Base-by-base conservation (phyloP, 1,140 invertebrate genomes). In the Eubasilissa regina region DNA sequence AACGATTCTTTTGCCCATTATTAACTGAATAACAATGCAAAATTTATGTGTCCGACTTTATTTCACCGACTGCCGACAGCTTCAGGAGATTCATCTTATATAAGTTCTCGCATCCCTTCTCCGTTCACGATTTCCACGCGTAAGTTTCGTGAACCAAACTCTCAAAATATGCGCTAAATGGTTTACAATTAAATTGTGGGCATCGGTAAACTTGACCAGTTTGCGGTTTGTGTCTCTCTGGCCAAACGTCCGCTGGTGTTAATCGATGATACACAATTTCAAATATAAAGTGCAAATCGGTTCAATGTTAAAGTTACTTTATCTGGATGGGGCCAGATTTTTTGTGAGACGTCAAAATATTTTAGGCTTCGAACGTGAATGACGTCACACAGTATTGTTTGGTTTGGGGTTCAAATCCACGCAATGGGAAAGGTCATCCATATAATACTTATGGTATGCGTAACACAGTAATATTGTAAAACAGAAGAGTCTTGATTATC, bases 81-180 rank as follows among this genome's bases (percentile, higher is more conserved):
- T 64, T 19, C 19, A 43, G 35, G 11, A 64, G 12, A 21, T 19
- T 10, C 35, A 3, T 35, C 60, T 64, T 64, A 43, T 64, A 64
- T 64, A 64, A 64, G 35, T 64, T 64, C 35, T 9, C 19, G 60
- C 10, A 64, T 64, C 60, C 60, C 60, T 64, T n/a, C 60, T 43
- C 60, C 60, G 19, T 12, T 25, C 11, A 43, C 11, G 60, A n/a
- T 0, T 4, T 58, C 0, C 19, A 17, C n/a, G 53, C 19, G 19
- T 62, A 12, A 35, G 21, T 62, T 62, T 62, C 58, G 58, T 62
- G 21, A 11, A 35, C 17, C 17, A 11, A 25, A 58, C 17, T 58
- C 15, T 58, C 15, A 58, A 64, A 64, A 64, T 64, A 10, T n/a
- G 4, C n/a, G 19, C 60, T 64, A 64, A 64, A n/a, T 64, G 60